A percentile compares a stretch with the other conserved stretches of the same genome.
Conservation (phyloP, 2,797 vertebrate species). For the Myripristis jacobus region DNA sequence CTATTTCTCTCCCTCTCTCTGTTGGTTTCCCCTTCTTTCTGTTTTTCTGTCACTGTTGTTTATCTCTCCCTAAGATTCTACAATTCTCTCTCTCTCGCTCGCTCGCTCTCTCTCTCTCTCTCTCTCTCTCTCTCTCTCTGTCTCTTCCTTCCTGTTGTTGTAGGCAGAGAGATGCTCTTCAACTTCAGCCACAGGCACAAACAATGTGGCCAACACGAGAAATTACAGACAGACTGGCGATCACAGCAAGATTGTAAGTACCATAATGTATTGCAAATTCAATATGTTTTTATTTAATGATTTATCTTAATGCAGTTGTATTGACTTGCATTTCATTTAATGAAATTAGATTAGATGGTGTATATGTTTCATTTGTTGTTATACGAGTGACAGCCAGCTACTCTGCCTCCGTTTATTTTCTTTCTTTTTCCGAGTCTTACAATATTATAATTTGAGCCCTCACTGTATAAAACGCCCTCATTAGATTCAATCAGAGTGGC, state of each 20-base stretch:
- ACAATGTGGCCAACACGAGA: constrained; percentile 56
- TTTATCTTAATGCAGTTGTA: constrained; percentile 20
- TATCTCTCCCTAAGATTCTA: constrained; percentile 21
- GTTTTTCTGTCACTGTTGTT: constrained; percentile 12
- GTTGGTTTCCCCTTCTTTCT: constrained; percentile 7
- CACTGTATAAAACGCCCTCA: constrained; percentile 2
- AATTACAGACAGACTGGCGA: constrained; percentile 38
- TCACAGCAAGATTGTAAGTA: constrained; percentile 65
- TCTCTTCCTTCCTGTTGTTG: constrained; percentile 1
- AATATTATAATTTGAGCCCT: constrained; percentile 33
- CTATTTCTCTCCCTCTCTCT: constrained; percentile 17
- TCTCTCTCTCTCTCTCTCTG: constrained; percentile 20
- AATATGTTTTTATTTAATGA: constrained; percentile 42
- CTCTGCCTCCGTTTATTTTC: constrained; percentile 42
- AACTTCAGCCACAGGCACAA: constrained; percentile 35
- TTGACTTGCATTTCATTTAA: constrained; percentile 50
- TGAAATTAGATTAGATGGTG: constrained; percentile 49
- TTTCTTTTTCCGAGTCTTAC: constrained; percentile 30
- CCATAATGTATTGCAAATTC: constrained; percentile 40
- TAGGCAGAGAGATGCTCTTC: constrained; percentile 42
- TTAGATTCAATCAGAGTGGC: constrained; percentile 60
- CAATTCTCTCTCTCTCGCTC: constrained; percentile 25
- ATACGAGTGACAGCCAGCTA: not conserved
- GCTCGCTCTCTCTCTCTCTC: no score
- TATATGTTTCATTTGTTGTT: constrained; percentile 39